Evolutionary conservation across 2,113 vertebrate species (phyloP).

Genomic region (Phylloscopus trochilus): DNA sequence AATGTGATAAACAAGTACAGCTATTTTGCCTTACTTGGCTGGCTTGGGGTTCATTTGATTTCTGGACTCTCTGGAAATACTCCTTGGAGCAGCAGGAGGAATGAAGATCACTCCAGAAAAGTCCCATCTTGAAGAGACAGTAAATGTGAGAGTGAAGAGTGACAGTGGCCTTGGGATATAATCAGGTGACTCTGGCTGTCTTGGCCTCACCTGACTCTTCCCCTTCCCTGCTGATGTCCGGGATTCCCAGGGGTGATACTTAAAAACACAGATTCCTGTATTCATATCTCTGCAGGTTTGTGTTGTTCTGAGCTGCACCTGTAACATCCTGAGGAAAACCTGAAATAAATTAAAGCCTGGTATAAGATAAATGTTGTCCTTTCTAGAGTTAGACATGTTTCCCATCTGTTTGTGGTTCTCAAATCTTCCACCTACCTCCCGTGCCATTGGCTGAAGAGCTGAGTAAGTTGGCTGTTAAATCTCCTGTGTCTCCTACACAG

Average conservation of each 20-base stretch:
- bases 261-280: not conserved
- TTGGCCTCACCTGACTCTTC: not conserved
- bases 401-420: constrained; percentile 39
- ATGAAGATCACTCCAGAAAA: not conserved
- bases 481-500: not conserved
- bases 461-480: not conserved
- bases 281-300: not conserved
- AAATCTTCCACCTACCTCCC: not conserved
- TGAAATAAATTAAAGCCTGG: not conserved
- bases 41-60: not conserved
- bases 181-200: not conserved
- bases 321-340: not conserved
- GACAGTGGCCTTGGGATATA: not conserved
- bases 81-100: not conserved
- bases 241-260: not conserved
- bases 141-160: not conserved
- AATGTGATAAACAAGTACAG: not conserved
- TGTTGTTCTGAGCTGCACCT: not conserved
- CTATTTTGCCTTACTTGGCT: not conserved
- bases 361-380: not conserved
- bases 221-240: not conserved
- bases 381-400: not conserved
- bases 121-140: not conserved
- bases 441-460: not conserved
- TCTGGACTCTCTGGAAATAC: not conserved